phyloP scores from a whole-genome alignment of 2,888 invertebrate genomes.

The Platycheirus albimanus region DNA sequence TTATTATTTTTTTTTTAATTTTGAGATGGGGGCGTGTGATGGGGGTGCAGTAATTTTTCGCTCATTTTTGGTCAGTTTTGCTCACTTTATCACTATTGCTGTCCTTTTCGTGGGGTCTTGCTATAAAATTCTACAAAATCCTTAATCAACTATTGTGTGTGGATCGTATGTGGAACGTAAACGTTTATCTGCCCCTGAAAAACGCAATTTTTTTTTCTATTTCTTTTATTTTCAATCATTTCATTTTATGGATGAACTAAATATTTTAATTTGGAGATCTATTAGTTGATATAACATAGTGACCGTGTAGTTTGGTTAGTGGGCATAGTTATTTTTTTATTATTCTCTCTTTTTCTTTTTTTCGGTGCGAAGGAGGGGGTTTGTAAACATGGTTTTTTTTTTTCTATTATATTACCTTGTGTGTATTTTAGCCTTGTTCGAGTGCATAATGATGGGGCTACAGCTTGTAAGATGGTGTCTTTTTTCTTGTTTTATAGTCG shows the following conservation, averaged over 20 bases:
- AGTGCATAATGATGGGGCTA: conserved; percentile 40
- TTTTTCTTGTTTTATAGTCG: conserved; percentile 11
- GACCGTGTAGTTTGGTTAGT: conserved; percentile 43
- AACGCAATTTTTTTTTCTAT: conserved; percentile 40
- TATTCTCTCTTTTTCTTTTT: too few relatives aligned
- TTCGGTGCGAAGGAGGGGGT: conserved; percentile 5
- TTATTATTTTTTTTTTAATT: conserved; percentile 30
- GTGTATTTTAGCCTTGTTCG: conserved; percentile 32
- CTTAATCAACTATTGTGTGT: conserved; percentile 16
- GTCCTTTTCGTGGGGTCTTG: conserved; percentile 51
- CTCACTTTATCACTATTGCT: conserved; percentile 17
- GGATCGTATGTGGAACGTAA: conserved; percentile 60
- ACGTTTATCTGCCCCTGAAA: conserved; percentile 56
- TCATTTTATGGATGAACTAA: conserved; percentile 46
- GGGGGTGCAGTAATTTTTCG: conserved; percentile 63
- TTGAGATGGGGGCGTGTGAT: conserved; percentile 37
- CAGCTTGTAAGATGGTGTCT: conserved; percentile 1
- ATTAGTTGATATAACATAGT: conserved; percentile 62
- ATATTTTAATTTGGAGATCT: conserved; percentile 68
- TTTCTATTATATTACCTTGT: conserved; percentile 4
- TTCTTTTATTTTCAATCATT: conserved; percentile 29
- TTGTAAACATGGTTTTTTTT: conserved; percentile 20
- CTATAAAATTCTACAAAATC: conserved; percentile 53
- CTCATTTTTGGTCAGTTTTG: conserved; percentile 43
- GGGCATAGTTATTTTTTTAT: conserved; percentile 29